Evolutionary conservation across 2,888 invertebrate species (phyloP).

Genomic region (Exocentrus adspersus): DNA sequence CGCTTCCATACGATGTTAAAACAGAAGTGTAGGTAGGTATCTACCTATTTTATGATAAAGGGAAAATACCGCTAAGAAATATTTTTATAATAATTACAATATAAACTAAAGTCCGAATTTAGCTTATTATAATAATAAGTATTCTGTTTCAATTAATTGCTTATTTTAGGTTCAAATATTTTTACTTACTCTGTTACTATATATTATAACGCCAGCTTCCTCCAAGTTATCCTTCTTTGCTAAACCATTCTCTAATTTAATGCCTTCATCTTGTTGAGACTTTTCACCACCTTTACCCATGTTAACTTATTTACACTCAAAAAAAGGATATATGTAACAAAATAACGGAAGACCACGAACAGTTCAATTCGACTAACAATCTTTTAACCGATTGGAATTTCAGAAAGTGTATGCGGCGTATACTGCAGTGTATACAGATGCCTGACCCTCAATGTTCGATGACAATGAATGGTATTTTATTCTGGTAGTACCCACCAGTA

Average conservation of each 20-base stretch:
- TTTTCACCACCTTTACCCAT: constrained; percentile 53
- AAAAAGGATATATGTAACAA: no score
- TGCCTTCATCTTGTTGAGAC: constrained; percentile 37
- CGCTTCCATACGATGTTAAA: no score
- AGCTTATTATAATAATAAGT: no score
- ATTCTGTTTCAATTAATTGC: no score
- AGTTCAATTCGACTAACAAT: background rate
- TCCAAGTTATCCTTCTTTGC: constrained; percentile 25
- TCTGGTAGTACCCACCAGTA: constrained; percentile 7
- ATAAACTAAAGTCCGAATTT: no score
- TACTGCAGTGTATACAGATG: constrained; percentile 1
- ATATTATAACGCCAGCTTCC: background rate
- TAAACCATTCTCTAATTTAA: constrained; percentile 34
- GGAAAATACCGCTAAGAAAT: no score
- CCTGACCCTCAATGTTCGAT: constrained; percentile 13
- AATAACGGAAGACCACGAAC: background rate
- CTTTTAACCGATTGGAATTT: constrained; percentile 1
- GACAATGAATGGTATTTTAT: constrained; percentile 32
- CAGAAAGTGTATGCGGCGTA: constrained; percentile 4
- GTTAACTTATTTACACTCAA: constrained; percentile 24
- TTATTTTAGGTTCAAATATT: no score
- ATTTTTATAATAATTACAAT: no score
- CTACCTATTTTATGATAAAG: no score
- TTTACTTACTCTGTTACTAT: constrained; percentile 30
- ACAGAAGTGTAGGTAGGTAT: no score